Evolutionary conservation across 2,113 vertebrate genomes (phyloP).

Genomic region (Chloebia gouldiae): DNA sequence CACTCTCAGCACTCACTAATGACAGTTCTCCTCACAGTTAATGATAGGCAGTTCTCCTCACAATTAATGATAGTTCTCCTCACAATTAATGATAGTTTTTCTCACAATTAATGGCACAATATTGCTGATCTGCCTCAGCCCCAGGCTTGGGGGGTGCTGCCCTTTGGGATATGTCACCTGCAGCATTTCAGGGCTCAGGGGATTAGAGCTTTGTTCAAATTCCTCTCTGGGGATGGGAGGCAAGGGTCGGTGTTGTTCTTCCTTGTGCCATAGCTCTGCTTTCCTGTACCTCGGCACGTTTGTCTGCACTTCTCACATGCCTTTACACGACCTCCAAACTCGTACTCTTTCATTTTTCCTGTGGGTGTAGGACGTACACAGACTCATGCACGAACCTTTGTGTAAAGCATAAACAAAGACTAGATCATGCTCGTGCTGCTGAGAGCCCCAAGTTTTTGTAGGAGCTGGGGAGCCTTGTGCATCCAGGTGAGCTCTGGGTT

Average conservation of each 20-base stretch:
- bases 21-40: not conserved
- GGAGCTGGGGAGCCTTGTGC: not conserved
- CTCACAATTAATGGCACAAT: not conserved
- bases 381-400: not conserved
- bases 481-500: not conserved
- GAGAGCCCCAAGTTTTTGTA: not conserved
- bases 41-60: not conserved
- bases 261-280: not conserved
- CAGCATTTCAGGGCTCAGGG: not conserved
- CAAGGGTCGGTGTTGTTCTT: not conserved
- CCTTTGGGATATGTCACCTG: not conserved
- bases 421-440: not conserved
- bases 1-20: not conserved
- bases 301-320: not conserved
- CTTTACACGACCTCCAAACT: constrained; percentile 23
- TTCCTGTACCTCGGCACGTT: constrained; percentile 37
- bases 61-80: not conserved
- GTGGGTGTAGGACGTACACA: constrained; percentile 36
- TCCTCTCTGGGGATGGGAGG: constrained; percentile 22
- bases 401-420: constrained; percentile 4
- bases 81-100: not conserved
- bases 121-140: not conserved
- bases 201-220: constrained; percentile 16
- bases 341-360: not conserved
- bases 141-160: not conserved